Evolutionary conservation across 2,113 vertebrate species (phyloP).

Genomic region (Passer montanus): DNA sequence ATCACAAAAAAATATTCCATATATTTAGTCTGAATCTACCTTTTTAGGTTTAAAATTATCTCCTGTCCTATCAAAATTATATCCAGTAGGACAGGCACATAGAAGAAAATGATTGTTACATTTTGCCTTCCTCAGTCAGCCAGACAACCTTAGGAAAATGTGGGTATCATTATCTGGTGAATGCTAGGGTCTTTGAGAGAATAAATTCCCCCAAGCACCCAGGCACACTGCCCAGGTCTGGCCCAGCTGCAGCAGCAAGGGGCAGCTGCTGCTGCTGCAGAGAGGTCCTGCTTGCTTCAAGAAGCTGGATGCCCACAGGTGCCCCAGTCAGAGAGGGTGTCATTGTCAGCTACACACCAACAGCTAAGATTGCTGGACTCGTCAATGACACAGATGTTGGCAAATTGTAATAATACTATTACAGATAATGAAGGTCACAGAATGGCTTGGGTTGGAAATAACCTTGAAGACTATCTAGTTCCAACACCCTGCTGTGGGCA

Average conservation of each 20-base stretch:
- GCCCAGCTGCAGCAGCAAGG: background rate
- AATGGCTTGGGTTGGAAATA: background rate
- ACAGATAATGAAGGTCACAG: background rate
- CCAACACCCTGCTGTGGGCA: background rate
- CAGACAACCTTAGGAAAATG: background rate
- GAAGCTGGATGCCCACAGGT: background rate
- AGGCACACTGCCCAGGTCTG: background rate
- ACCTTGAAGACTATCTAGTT: background rate
- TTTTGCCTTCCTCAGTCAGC: background rate
- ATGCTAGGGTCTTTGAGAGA: background rate
- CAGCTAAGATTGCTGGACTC: background rate
- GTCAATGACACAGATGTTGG: background rate
- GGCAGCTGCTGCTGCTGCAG: background rate
- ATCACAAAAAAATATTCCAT: background rate
- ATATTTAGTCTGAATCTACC: background rate
- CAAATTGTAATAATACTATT: background rate
- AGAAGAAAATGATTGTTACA: background rate
- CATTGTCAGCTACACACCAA: background rate
- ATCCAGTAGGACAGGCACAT: background rate
- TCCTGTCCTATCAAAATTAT: background rate
- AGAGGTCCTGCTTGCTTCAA: background rate
- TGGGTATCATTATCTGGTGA: background rate
- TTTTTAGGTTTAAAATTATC: background rate
- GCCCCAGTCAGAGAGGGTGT: background rate
- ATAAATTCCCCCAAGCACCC: accelerated